phyloP scores from a whole-genome alignment of 2,888 invertebrate species.

The Rotaria magnacalcarata region DNA sequence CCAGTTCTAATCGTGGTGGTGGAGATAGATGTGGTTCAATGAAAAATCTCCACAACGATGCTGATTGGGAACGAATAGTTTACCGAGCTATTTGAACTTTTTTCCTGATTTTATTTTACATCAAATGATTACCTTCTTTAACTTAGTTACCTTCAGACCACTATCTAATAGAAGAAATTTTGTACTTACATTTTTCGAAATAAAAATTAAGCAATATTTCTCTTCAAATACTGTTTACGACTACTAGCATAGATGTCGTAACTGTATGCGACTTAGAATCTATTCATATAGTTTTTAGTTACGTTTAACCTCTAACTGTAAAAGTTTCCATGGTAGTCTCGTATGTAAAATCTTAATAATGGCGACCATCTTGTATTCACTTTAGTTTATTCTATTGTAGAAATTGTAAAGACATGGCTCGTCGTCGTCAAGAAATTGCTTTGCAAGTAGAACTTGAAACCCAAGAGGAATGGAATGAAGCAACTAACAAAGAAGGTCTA shows the following conservation, averaged over 20 bases:
- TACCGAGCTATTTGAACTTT: neutral
- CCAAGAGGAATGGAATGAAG: conserved; percentile 42
- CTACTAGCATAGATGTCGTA: neutral
- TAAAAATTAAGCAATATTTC: too few relatives aligned
- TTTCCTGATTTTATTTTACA: neutral
- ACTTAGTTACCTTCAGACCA: neutral
- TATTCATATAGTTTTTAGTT: neutral
- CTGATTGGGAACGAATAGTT: neutral
- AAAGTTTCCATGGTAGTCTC: neutral
- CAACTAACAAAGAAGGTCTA: conserved; percentile 37
- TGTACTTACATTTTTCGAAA: too few relatives aligned
- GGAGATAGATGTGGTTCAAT: neutral
- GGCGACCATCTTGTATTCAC: neutral
- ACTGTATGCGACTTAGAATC: neutral
- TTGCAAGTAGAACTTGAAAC: conserved; percentile 37
- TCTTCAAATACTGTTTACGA: too few relatives aligned
- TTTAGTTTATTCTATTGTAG: neutral
- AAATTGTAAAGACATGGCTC: neutral
- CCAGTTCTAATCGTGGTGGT: neutral
- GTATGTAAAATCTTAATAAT: neutral
- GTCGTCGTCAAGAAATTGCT: conserved; percentile 28
- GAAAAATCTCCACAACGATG: neutral
- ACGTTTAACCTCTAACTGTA: neutral
- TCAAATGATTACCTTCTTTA: neutral
- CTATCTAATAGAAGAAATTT: neutral